phyloP scores from a whole-genome alignment of 2,113 vertebrate genomes.

The Falco punctatus region DNA sequence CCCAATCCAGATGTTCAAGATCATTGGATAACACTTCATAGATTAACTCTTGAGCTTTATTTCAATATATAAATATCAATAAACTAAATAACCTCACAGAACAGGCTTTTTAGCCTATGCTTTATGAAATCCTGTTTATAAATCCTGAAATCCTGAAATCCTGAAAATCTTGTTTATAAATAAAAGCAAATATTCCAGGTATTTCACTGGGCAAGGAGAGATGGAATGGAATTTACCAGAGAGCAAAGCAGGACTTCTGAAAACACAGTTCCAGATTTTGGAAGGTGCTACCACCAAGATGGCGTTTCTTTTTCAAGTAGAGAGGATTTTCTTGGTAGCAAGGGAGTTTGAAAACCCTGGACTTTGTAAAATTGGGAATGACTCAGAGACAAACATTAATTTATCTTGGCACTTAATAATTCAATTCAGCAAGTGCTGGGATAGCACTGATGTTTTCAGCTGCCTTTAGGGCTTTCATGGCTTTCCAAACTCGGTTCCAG shows the following conservation, averaged over 20 bases:
- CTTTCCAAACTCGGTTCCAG: constrained; percentile 60
- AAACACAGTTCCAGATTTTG: background rate
- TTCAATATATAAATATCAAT: background rate
- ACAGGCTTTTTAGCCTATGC: background rate
- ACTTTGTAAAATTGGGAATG: constrained; percentile 12
- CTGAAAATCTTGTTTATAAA: background rate
- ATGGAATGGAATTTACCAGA: background rate
- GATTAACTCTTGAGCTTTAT: background rate
- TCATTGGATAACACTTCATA: background rate
- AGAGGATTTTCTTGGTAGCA: constrained; percentile 4
- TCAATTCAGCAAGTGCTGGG: constrained; percentile 63
- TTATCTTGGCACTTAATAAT: constrained; percentile 66
- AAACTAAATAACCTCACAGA: background rate
- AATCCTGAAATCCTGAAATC: background rate
- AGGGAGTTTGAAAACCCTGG: background rate
- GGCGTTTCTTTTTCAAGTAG: background rate
- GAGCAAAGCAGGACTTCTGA: background rate
- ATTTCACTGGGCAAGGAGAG: background rate
- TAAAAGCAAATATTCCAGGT: background rate
- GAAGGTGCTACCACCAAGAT: background rate
- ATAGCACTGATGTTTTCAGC: constrained; percentile 35
- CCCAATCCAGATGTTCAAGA: background rate
- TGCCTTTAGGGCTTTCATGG: constrained; percentile 53
- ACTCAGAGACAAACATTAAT: constrained; percentile 38
- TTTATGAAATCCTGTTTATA: background rate